These are phyloP conservation scores for Trypoxylon attenuatum DNA, from an alignment of 2,888 invertebrate species.

Conservation along the genomic window DNA sequence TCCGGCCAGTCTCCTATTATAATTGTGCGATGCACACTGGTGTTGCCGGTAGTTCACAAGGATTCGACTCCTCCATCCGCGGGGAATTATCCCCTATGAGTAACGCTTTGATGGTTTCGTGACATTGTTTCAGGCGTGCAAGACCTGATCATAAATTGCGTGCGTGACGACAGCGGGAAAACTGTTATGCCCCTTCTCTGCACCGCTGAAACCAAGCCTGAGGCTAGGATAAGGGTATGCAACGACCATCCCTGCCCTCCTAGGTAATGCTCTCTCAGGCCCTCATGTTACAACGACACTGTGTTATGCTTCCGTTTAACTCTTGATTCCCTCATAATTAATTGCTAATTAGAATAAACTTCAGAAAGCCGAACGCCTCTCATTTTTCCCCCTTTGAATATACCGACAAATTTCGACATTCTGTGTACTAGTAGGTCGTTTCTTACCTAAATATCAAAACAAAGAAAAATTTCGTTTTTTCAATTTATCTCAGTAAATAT, in stretches of 20 bases:
- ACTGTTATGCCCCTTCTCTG: constrained; percentile 93
- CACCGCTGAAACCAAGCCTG: constrained; percentile 90
- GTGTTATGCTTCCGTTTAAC: no score
- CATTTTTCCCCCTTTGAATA: no score
- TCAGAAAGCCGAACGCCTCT: no score
- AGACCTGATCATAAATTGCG: constrained; percentile 92
- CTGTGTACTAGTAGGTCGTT: no score
- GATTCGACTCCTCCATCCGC: not conserved
- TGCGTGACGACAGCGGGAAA: constrained; percentile 89
- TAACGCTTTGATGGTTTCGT: not conserved
- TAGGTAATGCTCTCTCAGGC: no score
- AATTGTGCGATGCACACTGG: constrained; percentile 15
- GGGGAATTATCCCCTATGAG: constrained; percentile 8
- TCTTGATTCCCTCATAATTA: no score
- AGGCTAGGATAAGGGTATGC: constrained; percentile 90
- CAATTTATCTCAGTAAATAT: no score
- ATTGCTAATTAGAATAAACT: no score
- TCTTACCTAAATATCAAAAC: no score
- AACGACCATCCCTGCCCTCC: constrained; percentile 98
- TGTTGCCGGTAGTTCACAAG: not conserved
- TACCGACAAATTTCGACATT: no score
- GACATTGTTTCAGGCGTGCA: constrained; percentile 76
- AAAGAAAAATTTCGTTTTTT: no score
- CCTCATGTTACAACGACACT: no score
- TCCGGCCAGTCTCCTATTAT: constrained; percentile 15